A percentile compares a stretch with the other conserved stretches of the same genome.
These are phyloP conservation scores for Caradrina kadenii DNA, from an alignment of 2,888 invertebrate species.

Conservation along the genomic window DNA sequence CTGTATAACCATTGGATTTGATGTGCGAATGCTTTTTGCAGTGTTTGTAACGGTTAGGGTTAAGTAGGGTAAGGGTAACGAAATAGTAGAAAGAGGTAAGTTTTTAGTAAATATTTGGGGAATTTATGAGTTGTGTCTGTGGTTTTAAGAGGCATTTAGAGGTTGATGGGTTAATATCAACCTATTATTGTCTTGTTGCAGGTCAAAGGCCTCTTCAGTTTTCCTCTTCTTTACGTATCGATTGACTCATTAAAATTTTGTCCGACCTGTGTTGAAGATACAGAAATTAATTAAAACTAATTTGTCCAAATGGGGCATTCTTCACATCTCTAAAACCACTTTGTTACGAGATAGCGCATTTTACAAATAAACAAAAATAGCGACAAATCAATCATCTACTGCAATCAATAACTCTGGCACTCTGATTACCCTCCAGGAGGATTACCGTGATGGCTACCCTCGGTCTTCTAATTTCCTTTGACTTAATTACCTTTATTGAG, in stretches of 20 bases:
- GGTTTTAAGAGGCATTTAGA: not conserved
- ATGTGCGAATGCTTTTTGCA: slow-evolving; percentile 61
- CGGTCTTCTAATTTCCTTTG: slow-evolving; percentile 46
- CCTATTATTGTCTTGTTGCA: no score
- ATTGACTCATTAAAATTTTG: no score
- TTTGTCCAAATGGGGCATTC: no score
- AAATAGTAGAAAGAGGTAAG: not conserved
- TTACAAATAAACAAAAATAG: not conserved
- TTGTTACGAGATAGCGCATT: not conserved
- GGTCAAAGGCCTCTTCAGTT: no score
- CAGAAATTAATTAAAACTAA: no score
- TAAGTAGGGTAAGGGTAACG: slow-evolving; percentile 6
- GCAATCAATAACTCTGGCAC: slow-evolving; percentile 8
- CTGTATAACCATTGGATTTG: slow-evolving; percentile 55
- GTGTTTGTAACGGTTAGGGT: slow-evolving; percentile 18
- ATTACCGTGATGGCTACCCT: slow-evolving; percentile 37
- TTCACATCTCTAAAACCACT: no score
- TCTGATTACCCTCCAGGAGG: slow-evolving; percentile 28
- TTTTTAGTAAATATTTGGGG: not conserved
- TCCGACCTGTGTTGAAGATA: no score
- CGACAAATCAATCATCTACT: slow-evolving; percentile 25
- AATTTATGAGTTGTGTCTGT: not conserved
- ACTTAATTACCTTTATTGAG: slow-evolving; percentile 67
- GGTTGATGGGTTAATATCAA: no score
- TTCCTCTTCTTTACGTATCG: no score